Conservation (phyloP, 2,797 vertebrate genomes). For the Acridotheres tristis region DNA sequence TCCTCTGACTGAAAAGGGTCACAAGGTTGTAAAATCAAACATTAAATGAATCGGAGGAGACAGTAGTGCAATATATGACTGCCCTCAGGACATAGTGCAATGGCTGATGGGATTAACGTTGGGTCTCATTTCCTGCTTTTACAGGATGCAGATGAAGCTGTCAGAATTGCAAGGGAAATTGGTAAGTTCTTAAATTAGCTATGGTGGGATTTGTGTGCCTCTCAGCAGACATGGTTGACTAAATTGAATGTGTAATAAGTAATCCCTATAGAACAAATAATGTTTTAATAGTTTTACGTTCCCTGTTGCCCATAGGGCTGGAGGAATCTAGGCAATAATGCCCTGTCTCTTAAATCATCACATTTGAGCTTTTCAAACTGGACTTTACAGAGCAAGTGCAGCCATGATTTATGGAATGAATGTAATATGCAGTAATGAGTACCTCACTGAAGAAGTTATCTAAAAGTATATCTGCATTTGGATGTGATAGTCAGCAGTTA, state of each 20-base stretch:
- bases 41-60: conserved; percentile 85
- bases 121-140: conserved; percentile 79
- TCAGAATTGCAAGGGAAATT: conserved; percentile 93
- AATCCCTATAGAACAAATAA: conserved; percentile 76
- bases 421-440: not conserved
- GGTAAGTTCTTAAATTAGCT: conserved; percentile 89
- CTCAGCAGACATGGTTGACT: conserved; percentile 77
- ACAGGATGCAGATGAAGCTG: conserved; percentile 94
- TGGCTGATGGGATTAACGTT: conserved; percentile 84
- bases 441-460: conserved; percentile 18
- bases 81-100: conserved; percentile 81
- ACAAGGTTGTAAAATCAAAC: conserved; percentile 85
- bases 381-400: conserved; percentile 46
- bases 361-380: conserved; percentile 49
- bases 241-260: conserved; percentile 78
- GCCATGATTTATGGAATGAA: not conserved
- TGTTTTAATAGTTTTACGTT: conserved; percentile 75
- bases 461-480: not conserved
- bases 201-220: conserved; percentile 79
- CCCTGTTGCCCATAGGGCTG: conserved; percentile 58
- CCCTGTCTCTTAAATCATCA: conserved; percentile 46
- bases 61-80: conserved; percentile 83
- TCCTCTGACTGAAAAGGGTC: conserved; percentile 81
- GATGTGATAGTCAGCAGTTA: not conserved
- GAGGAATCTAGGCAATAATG: conserved; percentile 40